Percentiles rank a stretch among this genome's conserved stretches.
Conservation (phyloP, 2,888 invertebrate species). For the Athalia circularis region DNA sequence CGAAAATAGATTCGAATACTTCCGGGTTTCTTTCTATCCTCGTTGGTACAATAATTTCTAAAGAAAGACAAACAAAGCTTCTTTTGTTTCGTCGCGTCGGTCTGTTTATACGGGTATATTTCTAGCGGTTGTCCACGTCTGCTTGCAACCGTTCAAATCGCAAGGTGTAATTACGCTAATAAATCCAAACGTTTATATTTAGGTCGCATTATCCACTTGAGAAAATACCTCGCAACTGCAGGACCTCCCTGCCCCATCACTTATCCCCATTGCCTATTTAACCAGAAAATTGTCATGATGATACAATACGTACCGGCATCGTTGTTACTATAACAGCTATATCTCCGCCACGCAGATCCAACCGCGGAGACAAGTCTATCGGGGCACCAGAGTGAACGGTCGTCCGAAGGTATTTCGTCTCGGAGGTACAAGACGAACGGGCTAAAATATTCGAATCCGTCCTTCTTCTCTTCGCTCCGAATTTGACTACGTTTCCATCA, state of each 20-base stretch:
- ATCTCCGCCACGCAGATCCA: conserved; percentile 26
- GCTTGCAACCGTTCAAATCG: conserved; percentile 49
- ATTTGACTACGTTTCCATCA: no score
- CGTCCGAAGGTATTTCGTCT: conserved; percentile 6
- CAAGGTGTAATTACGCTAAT: conserved; percentile 49
- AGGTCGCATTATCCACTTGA: conserved; percentile 70
- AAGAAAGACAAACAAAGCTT: neutral
- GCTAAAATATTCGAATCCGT: no score
- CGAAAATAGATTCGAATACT: neutral
- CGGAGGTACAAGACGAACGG: neutral
- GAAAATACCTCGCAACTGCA: conserved; percentile 56
- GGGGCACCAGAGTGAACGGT: conserved; percentile 20
- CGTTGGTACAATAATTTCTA: neutral
- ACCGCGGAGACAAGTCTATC: conserved; percentile 31
- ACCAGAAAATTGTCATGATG: conserved; percentile 69
- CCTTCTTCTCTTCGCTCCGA: no score
- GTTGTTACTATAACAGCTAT: conserved; percentile 51
- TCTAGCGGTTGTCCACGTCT: conserved; percentile 24
- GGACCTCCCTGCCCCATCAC: conserved; percentile 60
- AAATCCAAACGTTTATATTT: conserved; percentile 57
- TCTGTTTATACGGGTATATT: conserved; percentile 16
- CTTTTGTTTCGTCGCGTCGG: neutral
- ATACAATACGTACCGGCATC: conserved; percentile 53
- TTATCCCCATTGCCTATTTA: conserved; percentile 66
- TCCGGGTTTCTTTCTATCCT: neutral